A percentile compares a stretch with the other conserved stretches of the same genome.
phyloP scores from a whole-genome alignment of 2,888 invertebrate species.

The Alloscopus bannaensis region DNA sequence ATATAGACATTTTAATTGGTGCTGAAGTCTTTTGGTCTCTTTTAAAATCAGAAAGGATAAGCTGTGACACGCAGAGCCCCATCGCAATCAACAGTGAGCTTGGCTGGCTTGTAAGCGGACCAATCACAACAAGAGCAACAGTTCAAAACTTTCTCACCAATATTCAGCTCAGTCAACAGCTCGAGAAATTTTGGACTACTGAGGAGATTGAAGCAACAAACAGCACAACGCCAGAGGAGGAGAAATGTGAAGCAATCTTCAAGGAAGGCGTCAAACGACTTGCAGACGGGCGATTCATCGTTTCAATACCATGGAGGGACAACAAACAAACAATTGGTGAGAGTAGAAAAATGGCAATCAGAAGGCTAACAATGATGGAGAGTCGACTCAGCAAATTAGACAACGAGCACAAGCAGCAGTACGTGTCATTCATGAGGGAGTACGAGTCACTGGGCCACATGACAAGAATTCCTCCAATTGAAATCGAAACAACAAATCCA shows the following conservation, averaged over 20 bases:
- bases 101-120: not conserved
- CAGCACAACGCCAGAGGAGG: constrained; percentile 11
- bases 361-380: not conserved
- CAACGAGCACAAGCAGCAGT: constrained; percentile 31
- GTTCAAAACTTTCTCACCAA: not conserved
- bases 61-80: no score
- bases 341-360: not conserved
- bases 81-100: not conserved
- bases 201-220: constrained; percentile 3
- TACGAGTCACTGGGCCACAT: constrained; percentile 69
- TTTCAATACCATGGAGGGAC: constrained; percentile 4
- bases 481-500: not conserved
- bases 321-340: not conserved
- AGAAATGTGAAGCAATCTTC: constrained; percentile 35
- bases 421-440: constrained; percentile 67
- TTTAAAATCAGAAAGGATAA: no score
- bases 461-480: constrained; percentile 17
- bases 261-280: not conserved
- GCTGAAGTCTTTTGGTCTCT: constrained; percentile 10
- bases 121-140: not conserved
- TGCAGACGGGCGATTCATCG: not conserved
- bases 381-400: not conserved
- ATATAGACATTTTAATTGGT: constrained; percentile 45
- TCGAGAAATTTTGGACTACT: constrained; percentile 40
- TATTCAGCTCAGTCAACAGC: constrained; percentile 2